These are phyloP conservation scores for Liposcelis brunnea DNA, from an alignment of 2,888 invertebrate species.

Conservation along the genomic window DNA sequence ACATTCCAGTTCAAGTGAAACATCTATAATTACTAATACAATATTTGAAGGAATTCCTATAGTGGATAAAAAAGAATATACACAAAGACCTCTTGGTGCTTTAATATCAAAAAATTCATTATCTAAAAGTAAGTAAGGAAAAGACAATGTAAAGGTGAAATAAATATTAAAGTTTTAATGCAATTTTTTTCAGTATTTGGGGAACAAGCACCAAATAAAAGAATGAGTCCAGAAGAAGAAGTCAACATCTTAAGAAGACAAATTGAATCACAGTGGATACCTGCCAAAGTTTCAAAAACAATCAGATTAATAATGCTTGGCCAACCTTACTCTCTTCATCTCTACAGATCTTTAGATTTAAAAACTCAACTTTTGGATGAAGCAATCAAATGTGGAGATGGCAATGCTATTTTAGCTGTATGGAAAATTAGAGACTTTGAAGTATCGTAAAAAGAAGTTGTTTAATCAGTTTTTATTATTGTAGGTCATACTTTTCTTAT, in stretches of 20 bases:
- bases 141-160: too few relatives aligned
- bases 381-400: conserved; percentile 52
- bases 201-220: conserved; percentile 22
- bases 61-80: conserved; percentile 23
- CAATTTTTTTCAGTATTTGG: conserved; percentile 29
- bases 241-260: conserved; percentile 15
- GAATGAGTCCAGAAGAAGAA: conserved; percentile 22
- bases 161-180: too few relatives aligned
- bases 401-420: conserved; percentile 52
- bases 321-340: conserved; percentile 31
- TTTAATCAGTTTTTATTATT: conserved; percentile 2
- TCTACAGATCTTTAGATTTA: conserved; percentile 34
- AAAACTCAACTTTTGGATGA: conserved; percentile 55
- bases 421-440: conserved; percentile 23
- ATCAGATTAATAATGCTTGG: conserved; percentile 34
- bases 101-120: conserved; percentile 30
- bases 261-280: conserved; percentile 19
- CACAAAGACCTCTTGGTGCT: conserved; percentile 27
- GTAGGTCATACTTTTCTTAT: conserved; percentile 56
- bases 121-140: conserved; percentile 7
- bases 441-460: conserved; percentile 5
- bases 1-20: conserved; percentile 17
- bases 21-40: conserved; percentile 13
- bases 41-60: conserved; percentile 15
- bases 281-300: conserved; percentile 28